Evolutionary conservation across 2,888 invertebrate species (phyloP).

Genomic region (Tenthredo livida): DNA sequence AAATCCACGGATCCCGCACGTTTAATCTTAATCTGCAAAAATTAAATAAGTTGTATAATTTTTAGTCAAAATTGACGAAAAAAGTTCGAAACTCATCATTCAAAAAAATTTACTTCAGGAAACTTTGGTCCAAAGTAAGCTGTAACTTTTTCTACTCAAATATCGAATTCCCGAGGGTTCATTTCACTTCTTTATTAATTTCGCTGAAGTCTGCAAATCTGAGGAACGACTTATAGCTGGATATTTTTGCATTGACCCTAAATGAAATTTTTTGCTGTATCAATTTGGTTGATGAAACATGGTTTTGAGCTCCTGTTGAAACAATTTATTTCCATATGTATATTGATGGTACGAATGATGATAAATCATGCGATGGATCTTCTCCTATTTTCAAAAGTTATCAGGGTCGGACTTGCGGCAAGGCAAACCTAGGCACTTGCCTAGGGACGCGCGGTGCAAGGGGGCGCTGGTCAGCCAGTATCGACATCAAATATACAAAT

Average conservation of each 20-base stretch:
- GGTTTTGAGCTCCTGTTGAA: background rate
- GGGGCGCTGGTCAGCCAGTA: too few species aligned
- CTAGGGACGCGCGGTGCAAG: too few species aligned
- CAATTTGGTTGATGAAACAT: background rate
- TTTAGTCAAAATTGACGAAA: background rate
- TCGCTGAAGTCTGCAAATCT: background rate
- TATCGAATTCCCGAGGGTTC: background rate
- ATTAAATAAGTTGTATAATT: background rate
- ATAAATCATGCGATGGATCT: background rate
- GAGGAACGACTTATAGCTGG: background rate
- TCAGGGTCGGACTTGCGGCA: too few species aligned
- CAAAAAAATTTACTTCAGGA: background rate
- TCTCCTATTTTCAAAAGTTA: too few species aligned
- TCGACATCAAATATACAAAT: too few species aligned
- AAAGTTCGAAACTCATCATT: background rate
- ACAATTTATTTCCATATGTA: background rate
- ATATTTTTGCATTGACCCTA: background rate
- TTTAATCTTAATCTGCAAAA: too few species aligned
- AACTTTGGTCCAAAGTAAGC: background rate
- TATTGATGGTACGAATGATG: background rate
- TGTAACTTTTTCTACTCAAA: background rate
- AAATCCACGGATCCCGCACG: background rate
- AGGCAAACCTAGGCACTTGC: too few species aligned
- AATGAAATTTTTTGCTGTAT: background rate
- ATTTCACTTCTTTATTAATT: background rate